These are phyloP conservation scores for Erpetoichthys calabaricus DNA, from an alignment of 2,797 vertebrate species.

Conservation along the genomic window DNA sequence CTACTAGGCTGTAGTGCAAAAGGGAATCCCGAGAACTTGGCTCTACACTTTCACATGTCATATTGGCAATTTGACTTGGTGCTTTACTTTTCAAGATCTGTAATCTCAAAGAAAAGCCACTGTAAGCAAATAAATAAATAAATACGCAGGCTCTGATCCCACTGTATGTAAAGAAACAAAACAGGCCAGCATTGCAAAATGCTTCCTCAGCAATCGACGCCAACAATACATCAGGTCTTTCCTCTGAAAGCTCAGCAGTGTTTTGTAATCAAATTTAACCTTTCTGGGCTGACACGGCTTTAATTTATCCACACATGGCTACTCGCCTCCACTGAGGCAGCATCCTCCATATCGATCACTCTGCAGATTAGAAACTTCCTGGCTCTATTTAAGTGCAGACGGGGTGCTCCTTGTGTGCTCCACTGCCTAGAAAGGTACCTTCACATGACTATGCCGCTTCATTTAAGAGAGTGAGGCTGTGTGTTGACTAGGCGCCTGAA, in stretches of 20 bases:
- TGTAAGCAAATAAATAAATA: too few relatives aligned
- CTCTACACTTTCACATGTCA: too few relatives aligned
- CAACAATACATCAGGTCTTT: conserved; percentile 1
- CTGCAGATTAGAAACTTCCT: conserved; percentile 8
- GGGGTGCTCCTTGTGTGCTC: not conserved
- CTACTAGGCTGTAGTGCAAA: too few relatives aligned
- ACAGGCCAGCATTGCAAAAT: not conserved
- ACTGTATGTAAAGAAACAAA: not conserved
- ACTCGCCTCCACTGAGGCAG: not conserved
- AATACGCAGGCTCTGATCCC: too few relatives aligned
- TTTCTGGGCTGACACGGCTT: conserved; percentile 9
- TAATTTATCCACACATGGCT: conserved; percentile 11
- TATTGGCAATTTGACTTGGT: too few relatives aligned
- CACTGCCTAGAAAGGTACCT: too few relatives aligned
- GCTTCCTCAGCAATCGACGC: conserved; percentile 4
- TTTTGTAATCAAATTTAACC: conserved; percentile 12
- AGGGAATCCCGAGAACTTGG: too few relatives aligned
- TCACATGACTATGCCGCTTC: too few relatives aligned
- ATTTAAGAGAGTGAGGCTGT: too few relatives aligned
- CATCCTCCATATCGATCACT: conserved; percentile 7
- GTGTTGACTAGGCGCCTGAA: too few relatives aligned
- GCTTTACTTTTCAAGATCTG: too few relatives aligned
- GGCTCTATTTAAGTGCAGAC: not conserved
- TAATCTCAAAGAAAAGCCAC: too few relatives aligned
- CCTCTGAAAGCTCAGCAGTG: conserved; percentile 10